Evolutionary conservation across 1,140 invertebrate genomes (phyloP).

Genomic region (Pararge aegeria): DNA sequence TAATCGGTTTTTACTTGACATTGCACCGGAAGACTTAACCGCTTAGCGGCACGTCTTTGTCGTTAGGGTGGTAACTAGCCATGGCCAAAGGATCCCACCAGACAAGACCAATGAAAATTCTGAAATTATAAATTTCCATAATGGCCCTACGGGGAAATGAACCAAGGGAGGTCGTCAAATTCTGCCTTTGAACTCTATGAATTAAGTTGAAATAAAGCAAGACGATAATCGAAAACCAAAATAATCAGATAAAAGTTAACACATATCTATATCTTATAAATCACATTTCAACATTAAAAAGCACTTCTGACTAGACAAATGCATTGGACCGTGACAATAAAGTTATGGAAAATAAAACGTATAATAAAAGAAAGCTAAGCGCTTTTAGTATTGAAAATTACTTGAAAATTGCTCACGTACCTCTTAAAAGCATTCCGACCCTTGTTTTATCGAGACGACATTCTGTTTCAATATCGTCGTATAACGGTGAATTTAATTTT

Average conservation of each 20-base stretch:
- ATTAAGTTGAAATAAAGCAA: too few species aligned
- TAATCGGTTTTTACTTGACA: too few species aligned
- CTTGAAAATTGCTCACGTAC: slow-evolving; percentile 43
- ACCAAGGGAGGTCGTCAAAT: too few species aligned
- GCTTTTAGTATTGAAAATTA: slow-evolving; percentile 47
- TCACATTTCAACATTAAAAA: neutral
- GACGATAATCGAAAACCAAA: too few species aligned
- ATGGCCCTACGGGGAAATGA: too few species aligned
- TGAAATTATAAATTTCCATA: too few species aligned
- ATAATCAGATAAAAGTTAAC: neutral
- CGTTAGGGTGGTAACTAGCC: too few species aligned
- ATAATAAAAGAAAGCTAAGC: slow-evolving; percentile 34
- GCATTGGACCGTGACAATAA: slow-evolving; percentile 24
- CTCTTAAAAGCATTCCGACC: slow-evolving; percentile 41
- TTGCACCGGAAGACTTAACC: too few species aligned
- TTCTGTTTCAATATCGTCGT: slow-evolving; percentile 34
- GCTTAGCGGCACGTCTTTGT: too few species aligned
- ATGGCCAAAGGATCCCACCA: too few species aligned
- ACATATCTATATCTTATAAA: neutral
- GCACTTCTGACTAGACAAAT: slow-evolving; percentile 7
- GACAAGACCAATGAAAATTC: too few species aligned
- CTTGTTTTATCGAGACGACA: slow-evolving; percentile 37
- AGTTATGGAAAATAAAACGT: slow-evolving; percentile 28
- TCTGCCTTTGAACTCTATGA: too few species aligned
- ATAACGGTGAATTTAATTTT: slow-evolving; percentile 37